Percentiles rank a stretch among this genome's conserved stretches.
Conservation (phyloP, 2,888 invertebrate genomes). For the Melinopterus prodromus region DNA sequence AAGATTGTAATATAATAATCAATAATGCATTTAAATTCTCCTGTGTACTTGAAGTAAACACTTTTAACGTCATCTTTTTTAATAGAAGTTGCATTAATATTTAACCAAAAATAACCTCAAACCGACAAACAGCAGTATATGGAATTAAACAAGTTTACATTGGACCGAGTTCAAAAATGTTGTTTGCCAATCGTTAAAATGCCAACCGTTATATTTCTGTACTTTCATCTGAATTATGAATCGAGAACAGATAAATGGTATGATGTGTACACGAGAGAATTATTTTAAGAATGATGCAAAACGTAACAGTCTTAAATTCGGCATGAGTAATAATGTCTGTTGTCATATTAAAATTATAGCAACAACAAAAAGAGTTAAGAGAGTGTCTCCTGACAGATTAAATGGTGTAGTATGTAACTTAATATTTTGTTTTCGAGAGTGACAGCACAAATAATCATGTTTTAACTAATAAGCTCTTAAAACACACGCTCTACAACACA, state of each 20-base stretch:
- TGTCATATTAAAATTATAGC: too few species aligned
- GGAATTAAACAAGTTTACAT: not conserved
- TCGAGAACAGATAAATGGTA: not conserved
- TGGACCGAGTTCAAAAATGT: not conserved
- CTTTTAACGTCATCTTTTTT: not conserved
- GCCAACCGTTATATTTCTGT: not conserved
- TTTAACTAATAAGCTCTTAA: too few species aligned
- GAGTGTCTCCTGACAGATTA: too few species aligned
- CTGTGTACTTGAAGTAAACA: not conserved
- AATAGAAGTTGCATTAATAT: not conserved
- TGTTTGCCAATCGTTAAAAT: not conserved
- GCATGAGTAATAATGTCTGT: not conserved
- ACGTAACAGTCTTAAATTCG: not conserved
- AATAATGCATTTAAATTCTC: too few species aligned
- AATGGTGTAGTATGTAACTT: too few species aligned
- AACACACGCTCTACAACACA: too few species aligned
- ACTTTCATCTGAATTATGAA: not conserved
- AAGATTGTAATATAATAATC: too few species aligned
- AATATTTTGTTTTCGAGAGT: too few species aligned
- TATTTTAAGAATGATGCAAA: not conserved
- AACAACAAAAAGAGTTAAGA: too few species aligned
- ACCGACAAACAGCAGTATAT: not conserved
- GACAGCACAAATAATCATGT: too few species aligned
- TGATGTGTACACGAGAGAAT: not conserved
- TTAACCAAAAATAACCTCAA: not conserved